phyloP scores from a whole-genome alignment of 2,113 vertebrate species.

The Cyanistes caeruleus region DNA sequence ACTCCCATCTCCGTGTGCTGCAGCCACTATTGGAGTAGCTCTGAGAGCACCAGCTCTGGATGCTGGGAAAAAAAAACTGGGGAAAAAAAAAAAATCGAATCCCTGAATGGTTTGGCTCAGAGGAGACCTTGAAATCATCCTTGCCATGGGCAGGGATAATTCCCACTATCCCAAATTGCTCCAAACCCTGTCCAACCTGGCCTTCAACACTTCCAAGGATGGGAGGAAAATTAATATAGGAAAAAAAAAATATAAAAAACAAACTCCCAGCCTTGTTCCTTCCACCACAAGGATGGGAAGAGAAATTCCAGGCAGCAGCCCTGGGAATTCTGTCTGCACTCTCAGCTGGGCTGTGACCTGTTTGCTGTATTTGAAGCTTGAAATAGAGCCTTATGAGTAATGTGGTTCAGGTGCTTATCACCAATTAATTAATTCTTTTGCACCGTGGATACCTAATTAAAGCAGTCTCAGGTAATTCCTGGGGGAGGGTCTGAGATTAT shows the following conservation, averaged over 20 bases:
- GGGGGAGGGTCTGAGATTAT: neutral
- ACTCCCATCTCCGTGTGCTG: accelerated
- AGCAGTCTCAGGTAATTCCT: slow-evolving; percentile 45
- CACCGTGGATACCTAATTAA: slow-evolving; percentile 71
- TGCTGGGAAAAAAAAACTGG: neutral
- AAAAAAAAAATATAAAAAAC: neutral
- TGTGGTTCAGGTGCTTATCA: slow-evolving; percentile 62
- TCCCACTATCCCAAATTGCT: neutral
- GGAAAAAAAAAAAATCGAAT: neutral
- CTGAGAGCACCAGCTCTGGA: neutral
- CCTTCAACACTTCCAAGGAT: neutral
- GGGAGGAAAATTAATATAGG: neutral
- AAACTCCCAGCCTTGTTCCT: neutral
- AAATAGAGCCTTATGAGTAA: slow-evolving; percentile 51
- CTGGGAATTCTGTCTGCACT: neutral
- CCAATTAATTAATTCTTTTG: slow-evolving; percentile 76
- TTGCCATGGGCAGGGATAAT: neutral
- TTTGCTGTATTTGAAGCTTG: slow-evolving; percentile 69
- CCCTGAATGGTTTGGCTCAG: neutral
- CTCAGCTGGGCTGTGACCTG: neutral
- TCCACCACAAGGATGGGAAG: neutral
- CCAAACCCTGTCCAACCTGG: neutral
- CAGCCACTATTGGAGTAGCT: accelerated
- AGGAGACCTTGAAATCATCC: neutral
- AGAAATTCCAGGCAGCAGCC: neutral